Base-by-base conservation (phyloP, 2,888 invertebrate species). In the Steinernema hermaphroditum region DNA sequence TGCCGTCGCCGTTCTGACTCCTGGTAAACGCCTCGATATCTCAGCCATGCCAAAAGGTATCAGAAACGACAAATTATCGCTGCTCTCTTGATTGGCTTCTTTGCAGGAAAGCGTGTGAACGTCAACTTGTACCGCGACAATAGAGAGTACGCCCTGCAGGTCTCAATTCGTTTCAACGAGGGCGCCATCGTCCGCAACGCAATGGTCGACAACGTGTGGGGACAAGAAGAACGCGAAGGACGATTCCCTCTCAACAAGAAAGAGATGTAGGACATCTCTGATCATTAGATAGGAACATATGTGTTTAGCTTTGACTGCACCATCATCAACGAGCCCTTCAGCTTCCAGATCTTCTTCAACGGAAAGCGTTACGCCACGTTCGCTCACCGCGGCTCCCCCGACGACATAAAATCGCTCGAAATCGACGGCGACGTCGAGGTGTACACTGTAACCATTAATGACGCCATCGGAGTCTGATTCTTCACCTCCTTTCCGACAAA, bases 221-320 rank as follows among this genome's bases (percentile, higher is more conserved):
- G 84, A 24, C 77, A 79, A 70, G 86, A 87, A 74, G 86, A 86
- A 76, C 74, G 85, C 29, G 86, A 86, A 54, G 86, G 86, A 73
- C 78, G 75, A 29, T 79, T 85, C 74, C 80, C 81, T 41, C 74
- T 86, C 68, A 72, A 74, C 50, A 84, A 85, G 78, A 78, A 80
- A 72, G 79, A 85, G 76, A 78, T 85, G 81, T 83, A 68, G 73
- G 75, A 72, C 14, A 14, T 14, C 16, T 57, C 29, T 32, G 8
- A 14, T 14, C 16, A 22, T 2, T 27, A 8, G 2, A 16, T 22
- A 8, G 12, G n/a, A 70, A 70, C 44, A 32, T 16, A 8, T 14
- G 27, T 43, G 70, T 82, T 76, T 73, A 82, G 82, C 74, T 84
- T 86, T 77, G 85, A 85, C 75, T 62, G 84, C 57, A 85, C 85